phyloP scores from a whole-genome alignment of 2,888 invertebrate genomes.

The Nasonia oneida region DNA sequence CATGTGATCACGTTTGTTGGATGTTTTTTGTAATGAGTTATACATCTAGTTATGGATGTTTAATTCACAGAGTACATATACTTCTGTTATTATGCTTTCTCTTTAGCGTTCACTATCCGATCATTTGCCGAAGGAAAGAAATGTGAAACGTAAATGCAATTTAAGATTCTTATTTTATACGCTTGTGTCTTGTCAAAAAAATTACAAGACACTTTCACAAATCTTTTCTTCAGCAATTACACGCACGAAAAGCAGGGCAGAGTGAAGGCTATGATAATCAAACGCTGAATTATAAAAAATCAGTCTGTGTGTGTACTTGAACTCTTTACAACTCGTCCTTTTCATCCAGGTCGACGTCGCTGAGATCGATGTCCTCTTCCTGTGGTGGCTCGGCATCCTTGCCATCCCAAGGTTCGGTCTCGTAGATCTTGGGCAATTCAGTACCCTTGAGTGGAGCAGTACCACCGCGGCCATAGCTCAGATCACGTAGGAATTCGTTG shows the following conservation, averaged over 20 bases:
- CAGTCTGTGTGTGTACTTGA: not conserved
- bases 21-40: constrained; percentile 28
- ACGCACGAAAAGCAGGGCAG: not conserved
- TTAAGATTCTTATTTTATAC: not conserved
- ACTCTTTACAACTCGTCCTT: constrained; percentile 87
- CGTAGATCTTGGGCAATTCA: constrained; percentile 86
- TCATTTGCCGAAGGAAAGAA: not conserved
- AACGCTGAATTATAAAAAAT: not conserved
- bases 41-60: constrained; percentile 14
- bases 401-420: constrained; percentile 94
- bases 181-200: not conserved
- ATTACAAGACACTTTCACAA: not conserved
- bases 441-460: constrained; percentile 93
- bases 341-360: constrained; percentile 91
- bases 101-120: not conserved
- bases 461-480: constrained; percentile 95
- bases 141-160: not conserved
- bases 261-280: constrained; percentile 5
- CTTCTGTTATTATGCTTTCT: constrained; percentile 7
- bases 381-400: constrained; percentile 93
- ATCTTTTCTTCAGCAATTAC: constrained; percentile 4
- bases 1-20: not conserved
- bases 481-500: constrained; percentile 95
- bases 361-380: constrained; percentile 95
- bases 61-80: not conserved